Evolutionary conservation across 2,888 invertebrate species (phyloP).

Genomic region (Dysmachus trigonus): DNA sequence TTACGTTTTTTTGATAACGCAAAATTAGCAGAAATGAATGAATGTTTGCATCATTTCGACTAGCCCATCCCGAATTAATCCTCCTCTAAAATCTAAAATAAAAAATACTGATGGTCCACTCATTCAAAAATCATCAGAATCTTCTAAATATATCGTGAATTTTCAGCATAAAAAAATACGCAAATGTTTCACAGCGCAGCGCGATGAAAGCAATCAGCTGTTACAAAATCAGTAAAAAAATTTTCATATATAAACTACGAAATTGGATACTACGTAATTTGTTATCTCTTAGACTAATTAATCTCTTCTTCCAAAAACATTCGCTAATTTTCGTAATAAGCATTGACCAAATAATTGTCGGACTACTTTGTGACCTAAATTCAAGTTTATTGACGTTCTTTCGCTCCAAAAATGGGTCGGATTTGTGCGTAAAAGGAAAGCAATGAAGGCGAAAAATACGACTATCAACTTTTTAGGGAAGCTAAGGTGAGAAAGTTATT

Average conservation of each 20-base stretch:
- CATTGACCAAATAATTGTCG: background rate
- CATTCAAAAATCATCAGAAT: background rate
- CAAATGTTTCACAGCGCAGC: background rate
- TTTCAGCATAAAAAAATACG: background rate
- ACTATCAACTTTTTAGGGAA: background rate
- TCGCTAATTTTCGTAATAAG: background rate
- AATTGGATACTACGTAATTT: background rate
- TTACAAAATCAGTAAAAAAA: background rate
- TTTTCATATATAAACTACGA: background rate
- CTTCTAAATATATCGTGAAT: background rate
- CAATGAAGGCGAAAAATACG: background rate
- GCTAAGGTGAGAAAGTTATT: background rate
- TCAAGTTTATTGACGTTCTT: background rate
- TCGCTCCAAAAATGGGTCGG: background rate
- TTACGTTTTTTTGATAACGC: background rate
- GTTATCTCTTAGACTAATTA: background rate
- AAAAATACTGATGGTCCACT: background rate
- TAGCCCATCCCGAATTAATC: background rate
- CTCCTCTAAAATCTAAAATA: background rate
- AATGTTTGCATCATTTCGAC: no score
- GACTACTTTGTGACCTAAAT: background rate
- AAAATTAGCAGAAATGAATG: background rate
- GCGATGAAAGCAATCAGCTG: background rate
- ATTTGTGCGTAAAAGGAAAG: background rate
- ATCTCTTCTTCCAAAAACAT: background rate